These are phyloP conservation scores for Rugalucina vietnamica DNA, from an alignment of 2,888 invertebrate species.

Conservation along the genomic window DNA sequence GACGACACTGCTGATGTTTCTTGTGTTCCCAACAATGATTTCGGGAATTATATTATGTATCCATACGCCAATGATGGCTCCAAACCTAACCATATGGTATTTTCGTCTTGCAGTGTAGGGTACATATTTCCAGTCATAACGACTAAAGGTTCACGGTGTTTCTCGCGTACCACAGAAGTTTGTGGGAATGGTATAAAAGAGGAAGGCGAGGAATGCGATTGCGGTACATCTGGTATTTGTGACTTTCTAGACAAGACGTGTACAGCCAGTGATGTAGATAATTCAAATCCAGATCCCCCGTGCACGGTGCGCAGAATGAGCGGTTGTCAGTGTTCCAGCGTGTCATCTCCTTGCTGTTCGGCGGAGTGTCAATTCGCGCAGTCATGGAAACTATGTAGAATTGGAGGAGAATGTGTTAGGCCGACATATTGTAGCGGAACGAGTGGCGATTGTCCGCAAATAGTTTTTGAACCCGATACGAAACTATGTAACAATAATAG, in stretches of 20 bases:
- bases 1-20: constrained; percentile 54
- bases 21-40: constrained; percentile 63
- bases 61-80: constrained; percentile 68
- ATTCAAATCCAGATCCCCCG: constrained; percentile 61
- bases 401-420: constrained; percentile 62
- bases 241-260: constrained; percentile 68
- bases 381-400: constrained; percentile 56
- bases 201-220: constrained; percentile 76
- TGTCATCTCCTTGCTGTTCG: constrained; percentile 65
- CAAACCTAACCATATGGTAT: constrained; percentile 73
- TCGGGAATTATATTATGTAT: constrained; percentile 77
- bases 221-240: constrained; percentile 67
- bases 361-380: constrained; percentile 58
- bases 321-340: constrained; percentile 70
- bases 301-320: constrained; percentile 67
- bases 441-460: constrained; percentile 64
- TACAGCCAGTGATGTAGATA: constrained; percentile 61
- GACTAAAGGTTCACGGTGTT: constrained; percentile 73
- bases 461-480: constrained; percentile 47
- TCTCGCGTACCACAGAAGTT: constrained; percentile 30
- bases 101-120: constrained; percentile 75
- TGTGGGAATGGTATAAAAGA: constrained; percentile 79
- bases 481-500: constrained; percentile 62
- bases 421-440: constrained; percentile 65
- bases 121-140: constrained; percentile 74